Percentiles rank a stretch among this genome's conserved stretches.
Conservation (phyloP, 2,888 invertebrate species). For the Hololepta plana region DNA sequence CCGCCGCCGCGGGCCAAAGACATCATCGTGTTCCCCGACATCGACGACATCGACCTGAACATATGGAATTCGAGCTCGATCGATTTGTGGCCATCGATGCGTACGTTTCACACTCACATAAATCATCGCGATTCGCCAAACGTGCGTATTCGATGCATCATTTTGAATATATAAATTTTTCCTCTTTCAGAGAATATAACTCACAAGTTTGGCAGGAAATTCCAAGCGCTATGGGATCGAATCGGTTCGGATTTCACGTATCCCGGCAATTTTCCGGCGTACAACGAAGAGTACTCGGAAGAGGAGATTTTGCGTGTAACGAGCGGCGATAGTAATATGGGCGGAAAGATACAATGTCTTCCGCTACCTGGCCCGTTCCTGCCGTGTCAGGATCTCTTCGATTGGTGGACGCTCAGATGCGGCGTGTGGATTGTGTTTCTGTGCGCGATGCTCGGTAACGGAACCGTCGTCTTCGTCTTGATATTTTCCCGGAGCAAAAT, state of each 20-base stretch:
- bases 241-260: slow-evolving; percentile 52
- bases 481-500: slow-evolving; percentile 83
- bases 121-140: neutral
- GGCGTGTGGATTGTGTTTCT: slow-evolving; percentile 96
- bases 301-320: slow-evolving; percentile 27
- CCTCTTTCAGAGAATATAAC: slow-evolving; percentile 46
- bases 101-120: slow-evolving; percentile 43
- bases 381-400: slow-evolving; percentile 89
- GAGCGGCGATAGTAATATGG: slow-evolving; percentile 16
- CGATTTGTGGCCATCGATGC: slow-evolving; percentile 67
- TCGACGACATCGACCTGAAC: slow-evolving; percentile 51
- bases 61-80: slow-evolving; percentile 61
- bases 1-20: slow-evolving; percentile 38
- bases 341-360: slow-evolving; percentile 49
- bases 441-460: slow-evolving; percentile 88
- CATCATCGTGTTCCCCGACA: slow-evolving; percentile 49
- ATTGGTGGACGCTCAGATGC: slow-evolving; percentile 94
- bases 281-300: slow-evolving; percentile 55
- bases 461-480: slow-evolving; percentile 85
- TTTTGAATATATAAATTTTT: slow-evolving; percentile 5
- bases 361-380: slow-evolving; percentile 85
- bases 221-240: slow-evolving; percentile 50
- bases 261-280: slow-evolving; percentile 48
- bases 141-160: neutral
- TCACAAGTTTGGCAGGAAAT: slow-evolving; percentile 50